Conservation (phyloP, 2,113 vertebrate species). For the Scatophagus argus region DNA sequence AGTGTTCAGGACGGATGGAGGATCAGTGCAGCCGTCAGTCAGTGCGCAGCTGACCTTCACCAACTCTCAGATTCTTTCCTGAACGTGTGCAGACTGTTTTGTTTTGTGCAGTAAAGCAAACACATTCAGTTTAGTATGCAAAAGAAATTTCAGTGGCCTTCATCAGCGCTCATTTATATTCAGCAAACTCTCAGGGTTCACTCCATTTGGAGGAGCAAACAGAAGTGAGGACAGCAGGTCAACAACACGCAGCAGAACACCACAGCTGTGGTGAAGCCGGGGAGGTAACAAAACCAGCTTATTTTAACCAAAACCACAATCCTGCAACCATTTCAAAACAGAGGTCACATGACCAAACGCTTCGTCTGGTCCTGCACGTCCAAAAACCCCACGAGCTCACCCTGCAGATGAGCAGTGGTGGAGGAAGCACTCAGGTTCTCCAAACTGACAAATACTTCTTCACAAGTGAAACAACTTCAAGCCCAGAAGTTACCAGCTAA, state of each 20-base stretch:
- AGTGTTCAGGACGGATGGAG: not conserved
- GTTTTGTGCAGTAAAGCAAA: not conserved
- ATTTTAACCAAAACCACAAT: not conserved
- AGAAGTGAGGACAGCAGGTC: not conserved
- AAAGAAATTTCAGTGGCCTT: not conserved
- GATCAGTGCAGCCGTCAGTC: conserved; percentile 1
- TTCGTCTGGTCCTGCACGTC: too few relatives aligned
- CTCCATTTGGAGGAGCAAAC: not conserved
- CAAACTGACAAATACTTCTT: too few relatives aligned
- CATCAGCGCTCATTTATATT: not conserved
- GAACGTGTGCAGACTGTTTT: too few relatives aligned
- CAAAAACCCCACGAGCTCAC: too few relatives aligned
- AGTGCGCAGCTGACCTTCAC: not conserved
- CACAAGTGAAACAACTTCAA: too few relatives aligned
- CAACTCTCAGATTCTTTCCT: not conserved
- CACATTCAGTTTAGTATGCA: not conserved
- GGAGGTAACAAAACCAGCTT: not conserved
- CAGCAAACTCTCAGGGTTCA: not conserved
- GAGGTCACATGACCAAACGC: too few relatives aligned
- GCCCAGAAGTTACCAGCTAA: too few relatives aligned
- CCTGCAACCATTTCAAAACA: too few relatives aligned
- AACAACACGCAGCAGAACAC: too few relatives aligned
- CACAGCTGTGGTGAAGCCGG: too few relatives aligned
- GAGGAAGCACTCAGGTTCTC: not conserved
- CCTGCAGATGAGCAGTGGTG: not conserved